Evolutionary conservation across 2,113 vertebrate genomes (phyloP), one percentile per base, ranked within the genome.

Genomic region (Tachysurus fulvidraco): DNA sequence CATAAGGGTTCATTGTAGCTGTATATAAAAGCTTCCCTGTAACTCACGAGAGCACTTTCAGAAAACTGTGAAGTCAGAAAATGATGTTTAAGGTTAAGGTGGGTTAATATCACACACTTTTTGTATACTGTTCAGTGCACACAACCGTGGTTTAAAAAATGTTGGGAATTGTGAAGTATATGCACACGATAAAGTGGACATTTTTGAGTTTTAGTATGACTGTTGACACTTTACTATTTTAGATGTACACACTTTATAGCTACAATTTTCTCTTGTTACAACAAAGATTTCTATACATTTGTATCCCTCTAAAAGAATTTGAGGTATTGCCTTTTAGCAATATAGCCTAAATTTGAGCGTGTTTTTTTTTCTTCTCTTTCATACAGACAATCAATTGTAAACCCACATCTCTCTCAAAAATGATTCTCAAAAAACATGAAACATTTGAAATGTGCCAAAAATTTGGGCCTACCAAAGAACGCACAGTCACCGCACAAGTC

Each of bases 51-150:
- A 69, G 77, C 62, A 80, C 52, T 81, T 86, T 81, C 65, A 64
- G 76, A 83, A 79, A 86, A 86, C 81, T 86, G 82, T 86, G 65
- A 81, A 73, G 55, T 86, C 60, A 36, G 57, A 83, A 23, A 84
- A 71, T 78, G 50, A 69, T 30, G 46, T 44, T 41, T 87, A 81
- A 59, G 77, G 64, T 71, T 30, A 44, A 12, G 46, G 28, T 80
- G 41, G 50, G 76, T 57, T 52, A 13, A 6, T 60, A 64, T 74
- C 16, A 4, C 67, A 73, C 41, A 52, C 78, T 69, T 16, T 81
- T 5, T 57, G 76, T 81, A 74, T 17, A 59, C 73, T 86, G 82
- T 73, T 87, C 64, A 57, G 62, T 87, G 36, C 44, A 62, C 69
- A 85, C 36, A 60, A 60, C 77, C 67, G 64, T n/a, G 55, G 52